A percentile compares a stretch with the other conserved stretches of the same genome.
Evolutionary conservation across 2,888 invertebrate genomes (phyloP).

Genomic region (Agrypnus murinus): DNA sequence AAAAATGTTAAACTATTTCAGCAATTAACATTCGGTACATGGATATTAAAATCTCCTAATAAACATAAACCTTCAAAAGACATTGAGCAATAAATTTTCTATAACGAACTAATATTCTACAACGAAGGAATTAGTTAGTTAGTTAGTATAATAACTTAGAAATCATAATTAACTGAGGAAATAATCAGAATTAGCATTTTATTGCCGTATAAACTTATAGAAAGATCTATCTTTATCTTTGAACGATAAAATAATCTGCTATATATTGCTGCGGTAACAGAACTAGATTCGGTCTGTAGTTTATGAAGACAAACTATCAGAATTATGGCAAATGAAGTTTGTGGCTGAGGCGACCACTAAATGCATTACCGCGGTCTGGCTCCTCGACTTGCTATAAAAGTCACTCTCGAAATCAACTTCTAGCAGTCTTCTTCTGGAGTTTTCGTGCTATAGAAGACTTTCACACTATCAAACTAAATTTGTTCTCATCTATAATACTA

Average conservation of each 20-base stretch:
- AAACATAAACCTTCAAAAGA: no score
- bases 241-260: slow-evolving; percentile 1
- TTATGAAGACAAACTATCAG: slow-evolving; percentile 52
- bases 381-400: slow-evolving; percentile 53
- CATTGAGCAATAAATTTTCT: no score
- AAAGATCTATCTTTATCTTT: background rate
- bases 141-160: no score
- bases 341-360: slow-evolving; percentile 49
- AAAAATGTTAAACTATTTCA: no score
- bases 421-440: slow-evolving; percentile 44
- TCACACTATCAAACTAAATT: background rate
- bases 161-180: no score
- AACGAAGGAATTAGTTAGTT: no score
- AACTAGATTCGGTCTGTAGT: slow-evolving; percentile 23
- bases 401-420: slow-evolving; percentile 45
- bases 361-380: slow-evolving; percentile 54
- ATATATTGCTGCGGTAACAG: background rate
- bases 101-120: no score
- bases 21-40: no score
- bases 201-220: no score
- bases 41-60: no score
- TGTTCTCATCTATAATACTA: background rate
- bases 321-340: slow-evolving; percentile 51
- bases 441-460: slow-evolving; percentile 38
- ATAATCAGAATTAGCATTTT: no score